These are phyloP conservation scores for Pachydiplax longipennis DNA, from an alignment of 2,888 invertebrate species.

Conservation along the genomic window DNA sequence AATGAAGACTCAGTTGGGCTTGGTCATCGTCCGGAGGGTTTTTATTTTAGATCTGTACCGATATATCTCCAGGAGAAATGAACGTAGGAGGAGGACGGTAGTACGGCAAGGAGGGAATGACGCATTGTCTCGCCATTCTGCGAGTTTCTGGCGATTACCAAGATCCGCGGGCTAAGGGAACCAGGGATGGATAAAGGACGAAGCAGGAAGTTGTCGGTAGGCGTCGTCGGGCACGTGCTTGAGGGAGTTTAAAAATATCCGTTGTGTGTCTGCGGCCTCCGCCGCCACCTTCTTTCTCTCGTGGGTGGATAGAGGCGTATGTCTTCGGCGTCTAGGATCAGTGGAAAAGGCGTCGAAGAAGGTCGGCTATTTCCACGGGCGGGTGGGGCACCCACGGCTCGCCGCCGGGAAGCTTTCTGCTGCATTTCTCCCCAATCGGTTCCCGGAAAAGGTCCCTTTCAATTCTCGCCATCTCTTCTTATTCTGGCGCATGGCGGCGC, in stretches of 20 bases:
- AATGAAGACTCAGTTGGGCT: neutral
- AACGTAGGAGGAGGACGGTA: neutral
- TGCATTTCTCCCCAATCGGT: neutral
- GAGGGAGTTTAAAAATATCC: slow-evolving; percentile 40
- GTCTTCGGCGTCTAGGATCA: neutral
- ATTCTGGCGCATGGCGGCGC: neutral
- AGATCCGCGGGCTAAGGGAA: neutral
- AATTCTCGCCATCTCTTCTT: neutral
- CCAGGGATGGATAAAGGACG: slow-evolving; percentile 2
- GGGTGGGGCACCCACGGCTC: slow-evolving; percentile 11
- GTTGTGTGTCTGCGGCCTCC: slow-evolving; percentile 19
- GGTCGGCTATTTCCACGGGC: neutral
- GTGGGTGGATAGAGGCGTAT: neutral
- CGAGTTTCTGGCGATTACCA: neutral
- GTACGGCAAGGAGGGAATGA: neutral
- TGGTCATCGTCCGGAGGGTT: neutral
- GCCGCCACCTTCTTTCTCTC: neutral
- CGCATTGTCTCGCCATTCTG: neutral
- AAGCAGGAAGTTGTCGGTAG: slow-evolving; percentile 42
- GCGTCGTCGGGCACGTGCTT: slow-evolving; percentile 34
- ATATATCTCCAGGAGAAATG: neutral
- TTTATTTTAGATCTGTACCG: neutral
- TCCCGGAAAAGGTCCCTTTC: neutral
- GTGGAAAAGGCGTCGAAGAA: neutral
- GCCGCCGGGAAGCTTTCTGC: neutral